A percentile compares a stretch with the other conserved stretches of the same genome.
These are phyloP conservation scores for Bhutanitis thaidina DNA, from an alignment of 2,888 invertebrate genomes.

Conservation along the genomic window DNA sequence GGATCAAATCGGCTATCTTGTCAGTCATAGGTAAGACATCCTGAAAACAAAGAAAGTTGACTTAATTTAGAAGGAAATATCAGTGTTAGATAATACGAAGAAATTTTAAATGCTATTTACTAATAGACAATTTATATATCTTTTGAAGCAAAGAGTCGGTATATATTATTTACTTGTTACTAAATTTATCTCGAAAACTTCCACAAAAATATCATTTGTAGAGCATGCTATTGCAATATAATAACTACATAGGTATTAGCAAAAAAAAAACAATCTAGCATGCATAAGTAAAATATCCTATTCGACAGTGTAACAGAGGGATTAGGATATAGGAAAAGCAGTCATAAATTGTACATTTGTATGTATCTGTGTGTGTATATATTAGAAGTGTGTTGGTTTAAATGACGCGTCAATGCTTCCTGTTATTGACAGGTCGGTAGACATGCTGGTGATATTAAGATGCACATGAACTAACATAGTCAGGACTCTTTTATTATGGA, in stretches of 20 bases:
- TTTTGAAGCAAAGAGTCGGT: no score
- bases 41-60: conserved; percentile 40
- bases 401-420: conserved; percentile 47
- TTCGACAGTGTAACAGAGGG: conserved; percentile 33
- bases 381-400: conserved; percentile 24
- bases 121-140: no score
- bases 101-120: no score
- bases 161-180: no score
- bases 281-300: conserved; percentile 23
- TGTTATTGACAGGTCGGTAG: conserved; percentile 54
- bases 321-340: conserved; percentile 33
- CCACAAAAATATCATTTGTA: no score
- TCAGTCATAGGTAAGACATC: conserved; percentile 54
- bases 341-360: conserved; percentile 25
- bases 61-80: no score
- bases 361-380: background rate
- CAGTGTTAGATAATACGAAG: no score
- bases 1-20: conserved; percentile 67
- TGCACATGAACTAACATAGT: conserved; percentile 65
- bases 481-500: conserved; percentile 50
- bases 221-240: no score
- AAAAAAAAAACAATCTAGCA: conserved; percentile 38
- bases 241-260: conserved; percentile 43
- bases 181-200: no score
- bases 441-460: conserved; percentile 65